Base-by-base conservation (phyloP, 2,888 invertebrate species). In the Melolontha melolontha region DNA sequence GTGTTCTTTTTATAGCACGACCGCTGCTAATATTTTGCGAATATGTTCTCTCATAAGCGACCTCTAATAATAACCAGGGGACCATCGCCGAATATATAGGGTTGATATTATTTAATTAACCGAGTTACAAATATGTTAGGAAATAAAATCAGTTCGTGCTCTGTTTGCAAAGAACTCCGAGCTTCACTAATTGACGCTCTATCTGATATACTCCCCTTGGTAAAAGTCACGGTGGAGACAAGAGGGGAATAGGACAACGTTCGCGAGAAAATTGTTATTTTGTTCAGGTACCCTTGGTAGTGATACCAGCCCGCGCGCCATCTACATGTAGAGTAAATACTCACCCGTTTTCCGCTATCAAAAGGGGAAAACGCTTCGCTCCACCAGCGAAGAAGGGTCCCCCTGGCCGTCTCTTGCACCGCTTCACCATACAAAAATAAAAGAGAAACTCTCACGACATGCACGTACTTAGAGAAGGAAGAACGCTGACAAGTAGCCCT, bases 101-200 rank as follows among this genome's bases (percentile, higher is more conserved):
- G 40, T 64, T 64, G 41, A 29, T 51, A 64, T 66, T 66, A 59
- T 66, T 66, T 66, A 66, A 66, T 66, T 66, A 66, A 66, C 66
- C 59, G 59, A 59, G 57, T 59, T 66, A 59, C 66, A 57, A 66
- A 66, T 66, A 66, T 66, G 66, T 66, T 66, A 66, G 59, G 59
- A 41, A 66, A 66, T 66, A 66, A 66, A 66, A 66, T 66, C 66
- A 66, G 66, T 59, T 40, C 66, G 66, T 66, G 66, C 66, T 59
- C 16, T 16, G 66, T 22, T 55, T 66, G 41, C 59, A 47, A 66
- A 59, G 63, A 39, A 49, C 40, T 29, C 41, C 57, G 29, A 49
- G 42, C 66, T 40, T 50, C 27, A 29, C 66, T 66, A 66, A 66
- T 66, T 66, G 66, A 66, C 66, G 66, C 49, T 41, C 27, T 66